phyloP scores from a whole-genome alignment of 1,140 invertebrate genomes.

The Zaprionus tsacasi region DNA sequence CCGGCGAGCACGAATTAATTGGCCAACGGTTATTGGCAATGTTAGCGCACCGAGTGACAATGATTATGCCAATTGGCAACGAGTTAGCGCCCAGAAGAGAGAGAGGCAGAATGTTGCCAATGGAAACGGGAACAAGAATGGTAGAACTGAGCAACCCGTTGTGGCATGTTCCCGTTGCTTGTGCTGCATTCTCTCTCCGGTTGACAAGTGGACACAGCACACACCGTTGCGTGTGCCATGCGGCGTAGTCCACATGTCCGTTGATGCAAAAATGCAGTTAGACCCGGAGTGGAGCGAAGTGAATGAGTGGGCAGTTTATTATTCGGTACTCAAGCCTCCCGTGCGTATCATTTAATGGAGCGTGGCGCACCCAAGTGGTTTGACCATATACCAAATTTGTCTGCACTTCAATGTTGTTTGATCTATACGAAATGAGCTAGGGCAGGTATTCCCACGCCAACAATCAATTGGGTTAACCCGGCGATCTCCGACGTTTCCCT shows the following conservation, averaged over 20 bases:
- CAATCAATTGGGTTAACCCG: slow-evolving; percentile 63
- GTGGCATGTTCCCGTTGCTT: slow-evolving; percentile 65
- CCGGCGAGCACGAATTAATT: slow-evolving; percentile 58
- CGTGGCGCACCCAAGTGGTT: slow-evolving; percentile 53
- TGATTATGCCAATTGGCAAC: slow-evolving; percentile 65
- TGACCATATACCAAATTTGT: slow-evolving; percentile 57
- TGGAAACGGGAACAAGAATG: not conserved
- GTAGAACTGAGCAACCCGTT: slow-evolving; percentile 51
- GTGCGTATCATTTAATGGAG: slow-evolving; percentile 71
- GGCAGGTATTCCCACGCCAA: slow-evolving; percentile 22
- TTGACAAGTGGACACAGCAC: slow-evolving; percentile 57
- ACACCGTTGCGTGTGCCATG: slow-evolving; percentile 50
- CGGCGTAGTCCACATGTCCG: slow-evolving; percentile 46
- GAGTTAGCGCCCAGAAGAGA: slow-evolving; percentile 38
- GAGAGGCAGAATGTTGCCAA: slow-evolving; percentile 1
- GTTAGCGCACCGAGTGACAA: slow-evolving; percentile 29
- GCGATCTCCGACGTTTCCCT: not conserved
- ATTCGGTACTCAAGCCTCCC: slow-evolving; percentile 44
- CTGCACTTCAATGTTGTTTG: not conserved
- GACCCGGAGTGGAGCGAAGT: slow-evolving; percentile 40
- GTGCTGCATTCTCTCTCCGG: slow-evolving; percentile 35
- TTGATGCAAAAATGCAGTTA: slow-evolving; percentile 80
- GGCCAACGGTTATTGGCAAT: slow-evolving; percentile 73
- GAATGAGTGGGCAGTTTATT: slow-evolving; percentile 39
- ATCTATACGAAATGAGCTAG: slow-evolving; percentile 9